Percentiles rank a stretch among this genome's conserved stretches.
phyloP scores from a whole-genome alignment of 2,113 vertebrate species.

The Menidia beryllina region DNA sequence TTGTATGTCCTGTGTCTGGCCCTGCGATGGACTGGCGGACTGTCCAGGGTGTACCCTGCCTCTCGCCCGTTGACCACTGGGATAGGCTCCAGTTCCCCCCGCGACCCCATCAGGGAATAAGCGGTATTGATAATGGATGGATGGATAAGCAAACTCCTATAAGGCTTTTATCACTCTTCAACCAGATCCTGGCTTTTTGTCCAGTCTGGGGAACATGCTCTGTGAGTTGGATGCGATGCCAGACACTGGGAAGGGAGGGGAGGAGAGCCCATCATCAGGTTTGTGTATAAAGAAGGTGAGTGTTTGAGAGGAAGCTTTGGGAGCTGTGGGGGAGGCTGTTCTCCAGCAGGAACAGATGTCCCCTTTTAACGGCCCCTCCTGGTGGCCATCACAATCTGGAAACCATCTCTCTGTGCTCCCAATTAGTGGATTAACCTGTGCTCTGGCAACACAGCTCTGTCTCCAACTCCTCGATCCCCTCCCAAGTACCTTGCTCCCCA shows the following conservation, averaged over 20 bases:
- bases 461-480: constrained; percentile 36
- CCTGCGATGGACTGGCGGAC: too few species aligned
- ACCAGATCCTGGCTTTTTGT: constrained; percentile 22
- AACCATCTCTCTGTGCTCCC: constrained; percentile 74
- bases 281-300: constrained; percentile 60
- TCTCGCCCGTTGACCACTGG: too few species aligned
- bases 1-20: too few species aligned
- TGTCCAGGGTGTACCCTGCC: too few species aligned
- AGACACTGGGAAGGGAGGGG: neutral
- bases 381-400: constrained; percentile 82
- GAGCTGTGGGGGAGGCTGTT: constrained; percentile 74
- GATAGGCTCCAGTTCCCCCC: too few species aligned
- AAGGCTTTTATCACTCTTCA: constrained; percentile 44
- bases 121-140: too few species aligned
- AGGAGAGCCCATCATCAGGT: constrained; percentile 21
- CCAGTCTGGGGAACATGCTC: constrained; percentile 3
- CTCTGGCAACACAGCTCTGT: constrained; percentile 62
- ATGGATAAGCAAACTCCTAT: constrained; percentile 19
- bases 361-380: constrained; percentile 82
- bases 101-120: too few species aligned
- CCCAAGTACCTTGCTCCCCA: constrained; percentile 43
- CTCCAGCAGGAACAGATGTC: constrained; percentile 84
- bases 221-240: constrained; percentile 14
- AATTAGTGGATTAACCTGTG: constrained; percentile 84
- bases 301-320: constrained; percentile 55